Conservation (phyloP, 2,113 vertebrate genomes). For the Electrona antarctica region DNA sequence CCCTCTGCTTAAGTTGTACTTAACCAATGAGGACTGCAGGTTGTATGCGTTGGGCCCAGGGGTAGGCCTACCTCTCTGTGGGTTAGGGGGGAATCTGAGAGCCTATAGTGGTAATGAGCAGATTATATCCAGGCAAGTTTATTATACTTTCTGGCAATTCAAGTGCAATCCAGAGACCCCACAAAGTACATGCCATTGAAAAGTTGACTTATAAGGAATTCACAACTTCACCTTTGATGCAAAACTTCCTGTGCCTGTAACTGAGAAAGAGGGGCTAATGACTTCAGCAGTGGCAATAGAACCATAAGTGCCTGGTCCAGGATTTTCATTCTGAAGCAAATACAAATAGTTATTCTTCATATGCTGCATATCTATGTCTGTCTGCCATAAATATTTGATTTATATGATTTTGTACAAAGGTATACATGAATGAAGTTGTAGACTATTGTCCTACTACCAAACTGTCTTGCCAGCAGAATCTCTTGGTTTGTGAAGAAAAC, state of each 20-base stretch:
- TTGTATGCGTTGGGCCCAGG: conserved; percentile 81
- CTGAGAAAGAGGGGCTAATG: conserved; percentile 79
- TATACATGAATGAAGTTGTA: neutral
- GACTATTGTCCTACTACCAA: conserved; percentile 66
- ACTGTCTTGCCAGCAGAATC: conserved; percentile 63
- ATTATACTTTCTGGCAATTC: neutral
- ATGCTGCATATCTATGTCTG: too few species aligned
- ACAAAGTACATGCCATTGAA: neutral
- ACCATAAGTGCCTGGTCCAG: conserved; percentile 79
- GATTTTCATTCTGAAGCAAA: conserved; percentile 74
- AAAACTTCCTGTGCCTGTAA: conserved; percentile 81
- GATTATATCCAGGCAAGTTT: neutral
- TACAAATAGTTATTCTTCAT: conserved; percentile 17
- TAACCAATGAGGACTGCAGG: conserved; percentile 67
- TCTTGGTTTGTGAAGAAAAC: conserved; percentile 77
- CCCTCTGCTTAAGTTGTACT: conserved; percentile 78
- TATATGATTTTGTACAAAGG: too few species aligned
- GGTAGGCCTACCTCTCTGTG: conserved; percentile 33
- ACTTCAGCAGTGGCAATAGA: conserved; percentile 59
- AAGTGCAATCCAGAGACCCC: neutral
- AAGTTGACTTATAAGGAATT: neutral
- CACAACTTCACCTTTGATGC: conserved; percentile 72
- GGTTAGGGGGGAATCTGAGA: conserved; percentile 24
- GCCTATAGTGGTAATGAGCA: conserved; percentile 50
- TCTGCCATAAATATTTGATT: too few species aligned